These are phyloP conservation scores for Barypeithes pellucidus DNA, from an alignment of 2,888 invertebrate genomes.

Conservation along the genomic window DNA sequence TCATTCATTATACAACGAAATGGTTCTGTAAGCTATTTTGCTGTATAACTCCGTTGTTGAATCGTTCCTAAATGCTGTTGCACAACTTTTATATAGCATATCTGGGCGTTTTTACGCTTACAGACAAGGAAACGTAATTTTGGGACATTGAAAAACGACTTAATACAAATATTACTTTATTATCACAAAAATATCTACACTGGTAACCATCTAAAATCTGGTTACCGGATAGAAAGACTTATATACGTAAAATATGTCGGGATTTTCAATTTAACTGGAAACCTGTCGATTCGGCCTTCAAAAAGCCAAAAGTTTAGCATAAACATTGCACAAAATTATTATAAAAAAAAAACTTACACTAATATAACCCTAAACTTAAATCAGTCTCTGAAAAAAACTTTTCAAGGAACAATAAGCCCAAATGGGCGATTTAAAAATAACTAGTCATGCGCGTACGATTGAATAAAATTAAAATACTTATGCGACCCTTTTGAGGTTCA, in stretches of 20 bases:
- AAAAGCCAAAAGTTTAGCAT: slow-evolving; percentile 10
- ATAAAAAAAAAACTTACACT: slow-evolving; percentile 4
- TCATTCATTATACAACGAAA: too few relatives aligned
- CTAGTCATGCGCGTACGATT: neutral
- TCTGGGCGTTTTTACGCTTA: too few relatives aligned
- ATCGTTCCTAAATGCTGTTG: too few relatives aligned
- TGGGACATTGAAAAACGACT: neutral
- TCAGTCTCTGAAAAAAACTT: slow-evolving; percentile 20
- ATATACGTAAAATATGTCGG: slow-evolving; percentile 10
- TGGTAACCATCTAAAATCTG: slow-evolving; percentile 17
- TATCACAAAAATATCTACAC: slow-evolving; percentile 30
- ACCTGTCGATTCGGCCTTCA: neutral
- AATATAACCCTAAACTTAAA: slow-evolving; percentile 13
- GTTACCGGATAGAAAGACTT: slow-evolving; percentile 26
- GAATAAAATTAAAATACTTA: slow-evolving; percentile 4
- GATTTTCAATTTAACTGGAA: neutral
- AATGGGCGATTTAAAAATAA: neutral
- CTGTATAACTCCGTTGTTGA: too few relatives aligned
- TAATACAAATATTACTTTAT: slow-evolving; percentile 24
- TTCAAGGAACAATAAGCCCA: slow-evolving; percentile 15
- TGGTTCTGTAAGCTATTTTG: too few relatives aligned
- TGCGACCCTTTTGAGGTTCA: neutral
- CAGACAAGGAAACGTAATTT: too few relatives aligned
- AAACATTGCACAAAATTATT: slow-evolving; percentile 11
- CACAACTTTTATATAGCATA: too few relatives aligned